phyloP scores from a whole-genome alignment of 2,113 vertebrate genomes.

The Oenanthe melanoleuca region DNA sequence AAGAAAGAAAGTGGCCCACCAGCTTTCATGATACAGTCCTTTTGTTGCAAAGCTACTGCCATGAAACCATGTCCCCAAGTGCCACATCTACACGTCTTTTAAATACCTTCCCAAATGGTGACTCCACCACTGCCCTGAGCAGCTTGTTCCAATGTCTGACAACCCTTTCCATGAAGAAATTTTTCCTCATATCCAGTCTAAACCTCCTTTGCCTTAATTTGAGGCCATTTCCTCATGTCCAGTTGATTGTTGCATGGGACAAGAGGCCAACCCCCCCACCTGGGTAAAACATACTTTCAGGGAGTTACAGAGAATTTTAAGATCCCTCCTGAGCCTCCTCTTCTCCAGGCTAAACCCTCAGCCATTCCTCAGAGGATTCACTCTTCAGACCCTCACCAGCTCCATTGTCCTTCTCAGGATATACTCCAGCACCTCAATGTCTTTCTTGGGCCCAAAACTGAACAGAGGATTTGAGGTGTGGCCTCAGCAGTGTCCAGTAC shows the following conservation, averaged over 20 bases:
- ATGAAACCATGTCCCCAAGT: not conserved
- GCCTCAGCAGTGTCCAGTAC: not conserved
- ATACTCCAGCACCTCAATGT: not conserved
- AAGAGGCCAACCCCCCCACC: not conserved
- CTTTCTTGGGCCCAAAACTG: not conserved
- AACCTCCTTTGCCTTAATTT: not conserved
- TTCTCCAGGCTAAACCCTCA: not conserved
- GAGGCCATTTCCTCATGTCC: not conserved
- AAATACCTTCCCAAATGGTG: not conserved
- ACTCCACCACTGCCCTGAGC: not conserved
- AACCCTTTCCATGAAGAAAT: not conserved
- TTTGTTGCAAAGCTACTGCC: not conserved
- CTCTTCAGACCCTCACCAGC: not conserved
- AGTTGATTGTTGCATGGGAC: not conserved
- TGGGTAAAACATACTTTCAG: not conserved
- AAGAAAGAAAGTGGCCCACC: not conserved
- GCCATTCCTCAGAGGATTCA: not conserved
- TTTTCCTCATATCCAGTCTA: not conserved
- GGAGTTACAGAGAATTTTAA: not conserved
- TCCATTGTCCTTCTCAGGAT: not conserved
- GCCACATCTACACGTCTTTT: not conserved
- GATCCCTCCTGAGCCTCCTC: not conserved
- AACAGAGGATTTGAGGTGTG: not conserved
- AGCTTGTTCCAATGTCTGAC: not conserved
- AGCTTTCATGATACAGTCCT: not conserved